Percentiles rank a stretch among this genome's conserved stretches.
Conservation (phyloP, 2,113 vertebrate species). For the chimpanzee (Pan troglodytes) region DNA sequence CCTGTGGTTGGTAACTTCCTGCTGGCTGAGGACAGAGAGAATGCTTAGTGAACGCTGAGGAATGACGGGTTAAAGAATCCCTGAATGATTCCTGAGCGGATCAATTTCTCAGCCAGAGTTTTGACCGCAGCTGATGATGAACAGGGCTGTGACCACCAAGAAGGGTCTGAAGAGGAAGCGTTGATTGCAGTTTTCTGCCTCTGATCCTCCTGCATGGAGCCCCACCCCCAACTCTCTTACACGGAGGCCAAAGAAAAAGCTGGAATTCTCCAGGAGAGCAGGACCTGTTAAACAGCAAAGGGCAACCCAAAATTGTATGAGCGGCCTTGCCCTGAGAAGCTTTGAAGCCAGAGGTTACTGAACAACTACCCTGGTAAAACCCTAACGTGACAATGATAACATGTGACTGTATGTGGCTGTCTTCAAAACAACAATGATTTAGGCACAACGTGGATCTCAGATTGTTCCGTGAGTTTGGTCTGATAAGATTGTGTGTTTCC, state of each 20-base stretch:
- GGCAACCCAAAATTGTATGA: accelerated
- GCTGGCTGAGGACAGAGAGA: neutral
- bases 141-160: neutral
- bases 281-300: neutral
- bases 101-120: neutral
- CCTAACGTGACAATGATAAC: no score
- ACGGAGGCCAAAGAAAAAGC: neutral
- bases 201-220: neutral
- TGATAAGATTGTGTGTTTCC: accelerated
- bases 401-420: neutral
- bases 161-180: neutral
- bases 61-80: neutral
- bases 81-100: neutral
- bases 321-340: neutral
- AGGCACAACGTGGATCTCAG: no score
- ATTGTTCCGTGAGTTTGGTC: neutral
- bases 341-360: neutral
- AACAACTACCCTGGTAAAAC: neutral
- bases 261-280: neutral
- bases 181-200: neutral
- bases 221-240: neutral
- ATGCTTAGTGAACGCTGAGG: neutral
- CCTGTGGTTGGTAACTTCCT: neutral
- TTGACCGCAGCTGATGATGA: no score
- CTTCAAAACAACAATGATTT: accelerated